phyloP scores from a whole-genome alignment of 2,797 vertebrate species.

The Mionectes olivaceus region DNA sequence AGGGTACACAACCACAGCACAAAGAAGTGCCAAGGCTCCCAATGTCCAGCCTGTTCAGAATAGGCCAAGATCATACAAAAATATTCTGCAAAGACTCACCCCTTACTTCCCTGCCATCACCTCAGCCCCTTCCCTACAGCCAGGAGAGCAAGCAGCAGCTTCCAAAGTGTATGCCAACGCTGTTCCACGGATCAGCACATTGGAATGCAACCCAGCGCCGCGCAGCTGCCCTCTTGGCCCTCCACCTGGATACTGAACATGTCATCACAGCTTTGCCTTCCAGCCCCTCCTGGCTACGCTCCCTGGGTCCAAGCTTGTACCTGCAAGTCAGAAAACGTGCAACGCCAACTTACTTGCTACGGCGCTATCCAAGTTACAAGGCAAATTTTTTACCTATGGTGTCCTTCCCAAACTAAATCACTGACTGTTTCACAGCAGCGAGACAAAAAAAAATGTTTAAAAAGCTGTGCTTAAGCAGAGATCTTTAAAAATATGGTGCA shows the following conservation, averaged over 20 bases:
- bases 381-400: constrained; percentile 17
- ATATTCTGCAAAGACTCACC: constrained; percentile 47
- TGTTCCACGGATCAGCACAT: constrained; percentile 66
- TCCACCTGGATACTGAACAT: constrained; percentile 68
- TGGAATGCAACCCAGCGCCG: constrained; percentile 47
- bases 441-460: not conserved
- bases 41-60: not conserved
- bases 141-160: constrained; percentile 59
- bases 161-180: constrained; percentile 54
- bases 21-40: not conserved
- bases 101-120: constrained; percentile 63
- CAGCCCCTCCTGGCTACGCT: constrained; percentile 60
- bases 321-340: constrained; percentile 69
- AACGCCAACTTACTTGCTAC: constrained; percentile 58
- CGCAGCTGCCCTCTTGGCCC: constrained; percentile 62
- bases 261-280: constrained; percentile 66
- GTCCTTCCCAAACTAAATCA: not conserved
- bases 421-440: not conserved
- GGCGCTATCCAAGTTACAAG: constrained; percentile 64
- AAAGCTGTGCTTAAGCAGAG: not conserved
- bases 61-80: not conserved
- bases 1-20: not conserved
- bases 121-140: constrained; percentile 57
- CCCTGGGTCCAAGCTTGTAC: constrained; percentile 67
- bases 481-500: not conserved